A percentile compares a stretch with the other conserved stretches of the same genome.
phyloP scores from a whole-genome alignment of 2,797 vertebrate species.

The Oceanodroma leucorhoa region DNA sequence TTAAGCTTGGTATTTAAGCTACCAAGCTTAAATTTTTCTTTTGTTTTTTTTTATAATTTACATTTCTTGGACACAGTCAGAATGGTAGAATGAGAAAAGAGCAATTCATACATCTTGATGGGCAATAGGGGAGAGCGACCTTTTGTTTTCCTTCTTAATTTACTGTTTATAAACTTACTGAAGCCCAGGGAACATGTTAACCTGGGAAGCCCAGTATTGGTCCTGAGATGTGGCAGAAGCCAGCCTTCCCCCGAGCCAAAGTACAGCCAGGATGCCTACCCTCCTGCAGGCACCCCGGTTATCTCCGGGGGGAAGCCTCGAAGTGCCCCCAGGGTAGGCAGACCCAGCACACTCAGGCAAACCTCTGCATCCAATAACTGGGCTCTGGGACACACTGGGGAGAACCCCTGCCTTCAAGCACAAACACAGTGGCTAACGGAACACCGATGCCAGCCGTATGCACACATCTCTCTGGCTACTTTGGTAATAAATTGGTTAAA shows the following conservation, averaged over 20 bases:
- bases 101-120: too few species aligned
- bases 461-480: neutral
- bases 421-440: neutral
- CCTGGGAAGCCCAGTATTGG: neutral
- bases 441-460: fast-evolving
- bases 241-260: fast-evolving
- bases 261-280: neutral
- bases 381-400: fast-evolving
- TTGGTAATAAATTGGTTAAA: neutral
- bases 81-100: neutral
- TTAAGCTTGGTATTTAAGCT: neutral
- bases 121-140: too few species aligned
- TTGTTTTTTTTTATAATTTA: neutral
- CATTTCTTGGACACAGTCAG: neutral
- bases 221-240: neutral
- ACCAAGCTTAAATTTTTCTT: too few species aligned
- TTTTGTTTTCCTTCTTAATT: neutral
- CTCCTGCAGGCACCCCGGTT: fast-evolving
- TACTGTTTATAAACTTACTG: neutral
- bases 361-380: fast-evolving
- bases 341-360: neutral
- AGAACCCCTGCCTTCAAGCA: neutral
- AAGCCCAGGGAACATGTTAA: neutral
- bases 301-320: fast-evolving
- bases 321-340: neutral